Base-by-base conservation (phyloP, 2,113 vertebrate genomes). In the Gnathonemus echidnorhynchus region DNA sequence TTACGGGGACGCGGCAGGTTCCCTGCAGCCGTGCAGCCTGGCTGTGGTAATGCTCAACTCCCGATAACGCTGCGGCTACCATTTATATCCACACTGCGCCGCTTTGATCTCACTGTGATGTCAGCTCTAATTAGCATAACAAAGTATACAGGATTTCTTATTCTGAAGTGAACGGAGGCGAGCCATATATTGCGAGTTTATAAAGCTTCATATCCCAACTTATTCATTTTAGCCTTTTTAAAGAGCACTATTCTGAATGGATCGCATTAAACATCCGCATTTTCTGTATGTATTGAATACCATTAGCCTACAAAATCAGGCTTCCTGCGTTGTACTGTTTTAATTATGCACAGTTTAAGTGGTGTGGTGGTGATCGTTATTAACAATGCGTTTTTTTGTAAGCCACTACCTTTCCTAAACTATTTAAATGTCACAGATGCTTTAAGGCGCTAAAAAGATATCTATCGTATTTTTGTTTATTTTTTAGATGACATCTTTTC, bases 51-150 rank as follows among this genome's bases (percentile, higher is more conserved):
- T 70, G 93, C 92, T 91, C 92, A 92, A 24, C 89, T 88, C 89
- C 88, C 35, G 89, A 92, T 86, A 91, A 91, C 90, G 92, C 92
- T 88, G 74, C 11, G 85, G 94, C 92, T 91, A 93, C 93, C 11
- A 91, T 93, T 95, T 96, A 95, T 97, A 96, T 95, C 92, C 92
- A 94, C 93, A 90, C 94, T 92, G 95, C 87, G 92, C 92, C 46
- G 91, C 96, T 96, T 97, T 97, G 95, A 96, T 96, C 93, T 94
- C 94, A 90, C 92, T 92, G 93, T 97, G 97, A 98, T 97, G 97
- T 98, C 97, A 98, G 94, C 89, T 90, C 0, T 80, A 2, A 97
- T 98, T 97, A 97, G 95, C 97, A 98, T 98, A 97, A 97, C 96
- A 97, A 96, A 97, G 95, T 92, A 89, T 56, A 88, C 92, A 74